Conservation (phyloP, 2,888 invertebrate species). For the Diaperis boleti region DNA sequence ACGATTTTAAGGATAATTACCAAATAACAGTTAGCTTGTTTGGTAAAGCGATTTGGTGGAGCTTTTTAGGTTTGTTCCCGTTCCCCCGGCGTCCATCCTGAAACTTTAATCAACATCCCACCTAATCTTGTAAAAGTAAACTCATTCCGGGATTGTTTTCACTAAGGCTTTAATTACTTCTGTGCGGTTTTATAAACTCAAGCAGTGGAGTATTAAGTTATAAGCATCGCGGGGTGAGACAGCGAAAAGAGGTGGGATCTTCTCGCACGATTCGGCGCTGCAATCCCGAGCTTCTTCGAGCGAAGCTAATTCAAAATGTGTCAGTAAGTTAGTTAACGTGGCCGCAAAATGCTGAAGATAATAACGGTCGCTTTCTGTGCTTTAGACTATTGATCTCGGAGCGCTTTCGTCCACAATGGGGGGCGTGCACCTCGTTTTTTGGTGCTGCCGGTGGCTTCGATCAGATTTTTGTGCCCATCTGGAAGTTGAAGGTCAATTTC, state of each 20-base stretch:
- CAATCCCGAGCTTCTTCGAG: conserved; percentile 29
- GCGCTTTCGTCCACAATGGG: conserved; percentile 27
- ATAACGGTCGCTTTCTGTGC: conserved; percentile 40
- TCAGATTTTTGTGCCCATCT: not conserved
- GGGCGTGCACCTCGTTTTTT: conserved; percentile 16
- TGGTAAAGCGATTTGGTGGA: not conserved
- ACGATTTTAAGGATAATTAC: conserved; percentile 32
- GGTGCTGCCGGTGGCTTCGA: not conserved
- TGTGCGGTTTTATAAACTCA: conserved; percentile 45
- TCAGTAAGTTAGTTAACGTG: conserved; percentile 46
- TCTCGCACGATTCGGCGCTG: conserved; percentile 25
- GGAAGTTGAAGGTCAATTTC: not conserved
- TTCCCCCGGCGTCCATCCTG: conserved; percentile 21
- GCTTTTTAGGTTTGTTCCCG: conserved; percentile 9
- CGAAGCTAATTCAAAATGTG: conserved; percentile 43
- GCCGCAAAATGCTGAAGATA: conserved; percentile 46
- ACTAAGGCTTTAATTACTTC: conserved; percentile 48
- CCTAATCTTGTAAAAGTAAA: conserved; percentile 51
- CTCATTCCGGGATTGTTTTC: conserved; percentile 50
- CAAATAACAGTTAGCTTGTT: conserved; percentile 28
- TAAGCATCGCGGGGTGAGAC: conserved; percentile 29
- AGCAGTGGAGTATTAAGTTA: conserved; percentile 40
- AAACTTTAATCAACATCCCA: conserved; percentile 48
- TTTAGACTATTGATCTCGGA: conserved; percentile 38
- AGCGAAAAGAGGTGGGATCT: conserved; percentile 17